Percentiles rank a stretch among this genome's conserved stretches.
Evolutionary conservation across 1,140 invertebrate species (phyloP).

Genomic region (Nilaparvata lugens): DNA sequence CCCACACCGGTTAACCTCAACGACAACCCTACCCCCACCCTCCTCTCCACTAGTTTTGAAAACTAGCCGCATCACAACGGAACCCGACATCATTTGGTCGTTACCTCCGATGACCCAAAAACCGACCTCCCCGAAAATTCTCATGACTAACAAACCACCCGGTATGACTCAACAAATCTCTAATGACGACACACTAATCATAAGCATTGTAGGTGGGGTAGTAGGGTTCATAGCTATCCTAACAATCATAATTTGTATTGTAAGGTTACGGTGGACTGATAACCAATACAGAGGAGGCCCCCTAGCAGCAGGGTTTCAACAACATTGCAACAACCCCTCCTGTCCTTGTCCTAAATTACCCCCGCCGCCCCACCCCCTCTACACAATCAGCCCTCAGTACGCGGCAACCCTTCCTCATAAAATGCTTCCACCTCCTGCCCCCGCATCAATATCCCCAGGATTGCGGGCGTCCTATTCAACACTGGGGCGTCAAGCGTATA

Average conservation of each 20-base stretch:
- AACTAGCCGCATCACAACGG: conserved; percentile 44
- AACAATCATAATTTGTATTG: conserved; percentile 80
- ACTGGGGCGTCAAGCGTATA: conserved; percentile 25
- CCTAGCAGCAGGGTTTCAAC: conserved; percentile 41
- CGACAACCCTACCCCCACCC: conserved; percentile 35
- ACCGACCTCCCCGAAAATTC: conserved; percentile 40
- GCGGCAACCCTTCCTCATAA: conserved; percentile 29
- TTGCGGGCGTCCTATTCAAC: conserved; percentile 27
- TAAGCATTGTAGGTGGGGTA: conserved; percentile 83
- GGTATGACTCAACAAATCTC: conserved; percentile 42
- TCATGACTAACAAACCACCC: conserved; percentile 38
- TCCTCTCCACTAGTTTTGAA: conserved; percentile 34
- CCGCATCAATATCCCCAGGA: conserved; percentile 26
- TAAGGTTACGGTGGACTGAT: conserved; percentile 50
- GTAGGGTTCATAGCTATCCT: conserved; percentile 82
- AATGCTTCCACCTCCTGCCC: conserved; percentile 22
- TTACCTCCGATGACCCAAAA: conserved; percentile 48
- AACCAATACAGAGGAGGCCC: conserved; percentile 57
- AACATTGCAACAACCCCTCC: conserved; percentile 30
- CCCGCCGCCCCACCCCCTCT: conserved; percentile 19
- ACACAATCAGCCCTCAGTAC: conserved; percentile 24
- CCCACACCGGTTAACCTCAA: conserved; percentile 37
- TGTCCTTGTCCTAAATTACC: conserved; percentile 26
- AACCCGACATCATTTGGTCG: conserved; percentile 83
- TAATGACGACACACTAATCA: conserved; percentile 85